Evolutionary conservation across 2,113 vertebrate species (phyloP), one percentile per base, ranked within the genome.

Genomic region (Pao palembangensis): DNA sequence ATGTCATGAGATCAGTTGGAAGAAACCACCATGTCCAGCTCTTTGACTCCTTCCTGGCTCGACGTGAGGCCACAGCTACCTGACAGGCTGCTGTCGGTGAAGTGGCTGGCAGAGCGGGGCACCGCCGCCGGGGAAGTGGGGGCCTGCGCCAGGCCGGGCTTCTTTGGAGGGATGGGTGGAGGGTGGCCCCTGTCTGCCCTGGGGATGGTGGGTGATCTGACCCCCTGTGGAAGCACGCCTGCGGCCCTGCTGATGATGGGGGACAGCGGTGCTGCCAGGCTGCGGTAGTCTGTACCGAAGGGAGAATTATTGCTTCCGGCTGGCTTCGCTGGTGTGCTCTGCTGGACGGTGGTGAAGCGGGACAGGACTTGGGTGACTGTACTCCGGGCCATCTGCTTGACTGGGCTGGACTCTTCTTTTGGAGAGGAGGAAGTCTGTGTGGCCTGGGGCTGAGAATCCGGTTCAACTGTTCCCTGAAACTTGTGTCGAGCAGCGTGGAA

Each of bases 81-180:
- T 0, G 90, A 74, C 14, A 94, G 75, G 10, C 77, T 51, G 31
- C 65, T 34, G 57, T 98, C 95, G 53, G 87, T 64, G 65, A 91
- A 71, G 76, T 91, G 87, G 2, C 88, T 68, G n/a, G 88, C 51
- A 65, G 91, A 70, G 80, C 92, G 91, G 74, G 88, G 69, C 3
- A 83, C 72, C 0, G 93, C 75, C 1, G 91, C 51, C 0, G 92
- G 67, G 34, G 94, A 85, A 10, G 91, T 91, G 1, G 96, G 92
- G 0, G 94, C 92, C 72, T 97, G 94, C n/a, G 92, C 85, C 6
- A 98, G 91, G 47, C 95, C 92, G 0, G 96, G 95, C 42, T 99
- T 99, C 87, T 99, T 99, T 0, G 96, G 96, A 10, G 96, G 96
- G 62, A 98, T 97, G 38, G 96, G 96, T 0, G 96, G 96, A 52